Evolutionary conservation across 1,140 invertebrate species (phyloP), one percentile per base, ranked within the genome.

Genomic region (Sitodiplosis mosellana): DNA sequence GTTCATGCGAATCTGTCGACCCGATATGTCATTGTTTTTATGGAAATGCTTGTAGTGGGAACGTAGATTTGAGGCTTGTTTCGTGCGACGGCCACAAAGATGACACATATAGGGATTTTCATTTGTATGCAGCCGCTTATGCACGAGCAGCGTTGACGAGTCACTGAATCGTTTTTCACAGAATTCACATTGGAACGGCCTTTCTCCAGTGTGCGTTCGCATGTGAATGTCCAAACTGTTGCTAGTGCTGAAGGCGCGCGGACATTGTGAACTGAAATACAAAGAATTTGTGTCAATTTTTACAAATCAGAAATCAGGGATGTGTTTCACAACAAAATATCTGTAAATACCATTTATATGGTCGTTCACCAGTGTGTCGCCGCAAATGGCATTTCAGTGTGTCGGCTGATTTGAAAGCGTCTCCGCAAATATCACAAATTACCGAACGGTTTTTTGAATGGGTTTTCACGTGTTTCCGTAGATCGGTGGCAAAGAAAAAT

Each of bases 281-380:
- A n/a, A n/a, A n/a, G n/a, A n/a, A n/a, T n/a, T n/a, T n/a, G n/a
- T n/a, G n/a, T n/a, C n/a, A n/a, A n/a, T n/a, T n/a, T n/a, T n/a
- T n/a, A n/a, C n/a, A n/a, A n/a, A n/a, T n/a, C n/a, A n/a, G n/a
- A n/a, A n/a, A n/a, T n/a, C n/a, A n/a, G n/a, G n/a, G n/a, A n/a
- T n/a, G n/a, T n/a, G n/a, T n/a, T n/a, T n/a, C n/a, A n/a, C n/a
- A n/a, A n/a, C n/a, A n/a, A n/a, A n/a, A n/a, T n/a, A 27, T 27
- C 27, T 27, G 10, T n/a, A 27, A 38, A 6, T 38, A 17, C 14
- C 36, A 45, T 19, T 45, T 45, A 57, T 83, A 86, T 0, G 83
- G 84, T 54, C 83, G 80, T 57, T 87, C 81, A 2, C 80, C 76
- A 0, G 75, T 77, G 54, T 81, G 79, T 0, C 74, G 77, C 2